Base-by-base conservation (phyloP, 1,140 invertebrate species). In the Lysiphlebus fabarum region DNA sequence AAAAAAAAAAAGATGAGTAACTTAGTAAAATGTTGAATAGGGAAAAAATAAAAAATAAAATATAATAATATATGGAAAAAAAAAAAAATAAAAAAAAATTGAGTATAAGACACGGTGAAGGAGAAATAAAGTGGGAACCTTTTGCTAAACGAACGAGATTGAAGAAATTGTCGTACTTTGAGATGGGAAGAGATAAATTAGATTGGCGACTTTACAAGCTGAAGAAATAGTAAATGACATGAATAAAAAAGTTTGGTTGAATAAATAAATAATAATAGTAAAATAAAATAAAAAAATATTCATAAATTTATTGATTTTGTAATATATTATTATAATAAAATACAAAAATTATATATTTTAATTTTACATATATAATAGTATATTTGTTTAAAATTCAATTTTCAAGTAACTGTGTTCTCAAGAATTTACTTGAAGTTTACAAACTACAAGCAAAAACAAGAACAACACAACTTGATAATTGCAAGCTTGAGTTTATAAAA, bases 161-260 rank as follows among this genome's bases (percentile, higher is more conserved):
- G 48, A 37, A 45, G 43, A 42, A 61, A 61, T 61, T 50, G 59
- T 17, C 12, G 41, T 48, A 51, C 47, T 58, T 49, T 49, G 26
- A 57, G 55, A 57, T 54, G 51, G 58, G 10, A 26, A 11, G 53
- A 59, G 50, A 59, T 59, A 59, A 59, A 59, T 59, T 54, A 34
- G 58, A 59, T 59, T 59, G 37, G 50, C 42, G 50, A 59, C 58
- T 59, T 59, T 54, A 43, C 53, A 1, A 36, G 33, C 37, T 17
- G 11, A 49, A 1, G 6, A 51, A n/a, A 6, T 12, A 14, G 43
- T 45, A 6, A n/a, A 45, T 7, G 8, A 26, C 17, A 12, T 12
- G n/a, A 7, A 36, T 0, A 51, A 58, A n/a, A 51, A 6, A 43
- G 17, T 26, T 26, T 4, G 4, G 17, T 26, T 26, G 17, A 26